Evolutionary conservation across 1,140 invertebrate species (phyloP).

Genomic region (Eriocheir sinensis): DNA sequence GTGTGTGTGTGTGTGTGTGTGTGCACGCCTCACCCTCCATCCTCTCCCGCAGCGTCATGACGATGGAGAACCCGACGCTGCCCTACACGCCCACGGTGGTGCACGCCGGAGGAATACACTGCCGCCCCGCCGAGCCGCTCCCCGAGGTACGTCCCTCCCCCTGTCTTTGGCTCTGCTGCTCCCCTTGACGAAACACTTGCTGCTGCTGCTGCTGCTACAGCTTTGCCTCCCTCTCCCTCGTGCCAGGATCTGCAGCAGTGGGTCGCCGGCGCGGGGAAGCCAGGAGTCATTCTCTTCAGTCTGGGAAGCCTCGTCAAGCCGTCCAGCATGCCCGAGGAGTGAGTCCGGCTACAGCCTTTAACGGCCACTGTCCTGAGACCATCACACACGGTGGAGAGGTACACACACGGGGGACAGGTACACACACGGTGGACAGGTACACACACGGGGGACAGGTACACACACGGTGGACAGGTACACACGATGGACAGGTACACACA

Average conservation of each 20-base stretch:
- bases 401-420: too few species aligned
- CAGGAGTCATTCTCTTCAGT: constrained; percentile 42
- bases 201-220: neutral
- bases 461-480: too few species aligned
- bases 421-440: too few species aligned
- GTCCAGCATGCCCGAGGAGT: neutral
- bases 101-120: constrained; percentile 42
- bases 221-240: neutral
- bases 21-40: neutral
- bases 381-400: too few species aligned
- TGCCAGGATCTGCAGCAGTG: constrained; percentile 40
- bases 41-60: neutral
- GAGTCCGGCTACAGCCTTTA: too few species aligned
- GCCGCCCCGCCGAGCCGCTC: constrained; percentile 41
- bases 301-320: constrained; percentile 31
- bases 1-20: neutral
- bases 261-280: neutral
- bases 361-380: neutral
- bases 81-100: constrained; percentile 44
- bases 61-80: constrained; percentile 1
- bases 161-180: neutral
- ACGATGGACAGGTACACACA: too few species aligned
- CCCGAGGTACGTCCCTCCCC: constrained; percentile 10
- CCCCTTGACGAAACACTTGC: neutral
- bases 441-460: too few species aligned